Conservation (phyloP, 2,797 vertebrate genomes). For the Cephalopachus bancanus region DNA sequence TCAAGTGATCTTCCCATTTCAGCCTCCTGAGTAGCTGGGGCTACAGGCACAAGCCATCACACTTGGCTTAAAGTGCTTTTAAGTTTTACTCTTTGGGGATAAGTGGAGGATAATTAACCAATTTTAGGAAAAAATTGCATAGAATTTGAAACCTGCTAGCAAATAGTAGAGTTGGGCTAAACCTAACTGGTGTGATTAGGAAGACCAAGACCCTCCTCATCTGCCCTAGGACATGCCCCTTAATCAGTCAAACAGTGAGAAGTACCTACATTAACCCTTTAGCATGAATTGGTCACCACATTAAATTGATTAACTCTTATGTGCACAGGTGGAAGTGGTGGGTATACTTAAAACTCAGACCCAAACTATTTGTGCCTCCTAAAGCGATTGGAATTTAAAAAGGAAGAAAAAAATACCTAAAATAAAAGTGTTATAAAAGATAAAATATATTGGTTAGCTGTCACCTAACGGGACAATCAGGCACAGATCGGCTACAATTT, state of each 20-base stretch:
- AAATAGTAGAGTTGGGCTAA: not conserved
- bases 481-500: not conserved
- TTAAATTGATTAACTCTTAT: not conserved
- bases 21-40: no score
- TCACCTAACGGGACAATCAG: not conserved
- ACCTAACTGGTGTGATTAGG: not conserved
- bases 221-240: not conserved
- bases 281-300: not conserved
- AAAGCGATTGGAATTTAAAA: no score
- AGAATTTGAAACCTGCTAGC: constrained; percentile 14
- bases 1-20: no score
- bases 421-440: no score
- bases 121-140: constrained; percentile 17
- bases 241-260: not conserved
- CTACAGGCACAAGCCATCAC: no score
- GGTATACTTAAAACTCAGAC: no score
- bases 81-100: not conserved
- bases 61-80: not conserved
- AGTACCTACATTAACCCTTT: not conserved
- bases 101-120: not conserved
- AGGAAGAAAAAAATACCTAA: no score
- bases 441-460: not conserved
- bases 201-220: not conserved
- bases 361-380: no score
- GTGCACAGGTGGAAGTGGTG: no score